These are phyloP conservation scores for Drosophila parthenogenetica DNA, from an alignment of 2,888 invertebrate genomes.

Conservation along the genomic window DNA sequence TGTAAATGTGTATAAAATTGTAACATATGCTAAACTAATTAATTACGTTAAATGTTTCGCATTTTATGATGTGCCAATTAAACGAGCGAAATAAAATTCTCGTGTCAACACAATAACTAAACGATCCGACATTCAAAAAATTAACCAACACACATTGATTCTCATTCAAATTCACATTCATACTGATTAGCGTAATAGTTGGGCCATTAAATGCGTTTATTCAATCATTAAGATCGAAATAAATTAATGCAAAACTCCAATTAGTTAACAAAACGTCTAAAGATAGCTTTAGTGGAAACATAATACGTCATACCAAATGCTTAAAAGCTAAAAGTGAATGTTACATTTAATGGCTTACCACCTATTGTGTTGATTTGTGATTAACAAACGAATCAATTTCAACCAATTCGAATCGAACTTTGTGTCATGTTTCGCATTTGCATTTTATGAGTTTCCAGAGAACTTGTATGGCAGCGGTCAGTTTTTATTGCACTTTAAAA, in stretches of 20 bases:
- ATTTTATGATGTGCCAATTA: slow-evolving; percentile 71
- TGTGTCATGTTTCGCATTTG: slow-evolving; percentile 48
- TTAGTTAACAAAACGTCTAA: slow-evolving; percentile 29
- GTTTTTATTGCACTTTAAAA: slow-evolving; percentile 54
- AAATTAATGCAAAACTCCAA: slow-evolving; percentile 14
- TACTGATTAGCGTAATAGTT: slow-evolving; percentile 28
- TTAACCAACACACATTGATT: slow-evolving; percentile 4
- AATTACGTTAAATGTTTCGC: slow-evolving; percentile 59
- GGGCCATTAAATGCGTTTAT: slow-evolving; percentile 39
- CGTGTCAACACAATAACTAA: slow-evolving; percentile 22
- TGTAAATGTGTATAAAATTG: slow-evolving; percentile 8
- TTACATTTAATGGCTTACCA: slow-evolving; percentile 1
- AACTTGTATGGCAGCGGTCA: slow-evolving; percentile 45
- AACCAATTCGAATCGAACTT: slow-evolving; percentile 33
- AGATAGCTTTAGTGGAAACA: neutral
- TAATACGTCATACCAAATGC: slow-evolving; percentile 12
- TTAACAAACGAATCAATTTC: slow-evolving; percentile 16
- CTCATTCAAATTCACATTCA: slow-evolving; percentile 23
- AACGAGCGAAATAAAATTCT: slow-evolving; percentile 53
- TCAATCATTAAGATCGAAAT: slow-evolving; percentile 30
- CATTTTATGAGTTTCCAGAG: slow-evolving; percentile 28
- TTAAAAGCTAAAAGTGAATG: slow-evolving; percentile 26
- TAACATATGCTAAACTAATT: slow-evolving; percentile 49
- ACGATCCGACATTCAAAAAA: slow-evolving; percentile 12
- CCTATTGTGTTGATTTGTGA: neutral